Evolutionary conservation across 2,113 vertebrate genomes (phyloP).

Genomic region (Lethenteron camtschaticum): DNA sequence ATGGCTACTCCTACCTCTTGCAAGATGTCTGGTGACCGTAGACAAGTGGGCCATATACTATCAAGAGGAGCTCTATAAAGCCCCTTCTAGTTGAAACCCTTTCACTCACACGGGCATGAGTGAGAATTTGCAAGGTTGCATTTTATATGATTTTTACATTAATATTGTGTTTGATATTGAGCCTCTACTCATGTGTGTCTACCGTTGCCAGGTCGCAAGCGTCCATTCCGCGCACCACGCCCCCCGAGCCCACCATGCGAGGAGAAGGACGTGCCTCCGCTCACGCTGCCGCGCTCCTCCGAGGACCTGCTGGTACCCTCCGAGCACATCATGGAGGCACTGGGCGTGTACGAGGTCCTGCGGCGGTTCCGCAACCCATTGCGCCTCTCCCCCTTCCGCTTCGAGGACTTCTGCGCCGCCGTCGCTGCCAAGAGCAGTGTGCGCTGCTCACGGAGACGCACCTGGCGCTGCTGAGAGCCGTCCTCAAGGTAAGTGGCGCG

Average conservation of each 20-base stretch:
- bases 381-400: constrained; percentile 1
- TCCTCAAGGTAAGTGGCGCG: neutral
- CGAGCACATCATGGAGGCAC: constrained; percentile 1
- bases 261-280: neutral
- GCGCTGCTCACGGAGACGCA: constrained; percentile 1
- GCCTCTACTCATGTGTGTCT: too few relatives aligned
- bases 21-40: too few relatives aligned
- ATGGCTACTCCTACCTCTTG: too few relatives aligned
- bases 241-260: neutral
- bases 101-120: too few relatives aligned
- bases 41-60: too few relatives aligned
- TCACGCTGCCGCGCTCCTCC: neutral
- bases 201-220: neutral
- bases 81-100: too few relatives aligned
- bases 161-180: neutral
- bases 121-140: too few relatives aligned
- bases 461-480: constrained; percentile 2
- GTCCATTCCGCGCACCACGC: constrained; percentile 1
- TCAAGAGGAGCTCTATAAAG: too few relatives aligned
- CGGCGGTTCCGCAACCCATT: constrained; percentile 3
- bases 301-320: constrained; percentile 1
- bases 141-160: neutral
- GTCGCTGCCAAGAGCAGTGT: constrained; percentile 1
- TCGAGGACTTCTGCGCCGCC: neutral
- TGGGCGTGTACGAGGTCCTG: constrained; percentile 4